phyloP scores from a whole-genome alignment of 2,888 invertebrate genomes.

The Tipula helvola region DNA sequence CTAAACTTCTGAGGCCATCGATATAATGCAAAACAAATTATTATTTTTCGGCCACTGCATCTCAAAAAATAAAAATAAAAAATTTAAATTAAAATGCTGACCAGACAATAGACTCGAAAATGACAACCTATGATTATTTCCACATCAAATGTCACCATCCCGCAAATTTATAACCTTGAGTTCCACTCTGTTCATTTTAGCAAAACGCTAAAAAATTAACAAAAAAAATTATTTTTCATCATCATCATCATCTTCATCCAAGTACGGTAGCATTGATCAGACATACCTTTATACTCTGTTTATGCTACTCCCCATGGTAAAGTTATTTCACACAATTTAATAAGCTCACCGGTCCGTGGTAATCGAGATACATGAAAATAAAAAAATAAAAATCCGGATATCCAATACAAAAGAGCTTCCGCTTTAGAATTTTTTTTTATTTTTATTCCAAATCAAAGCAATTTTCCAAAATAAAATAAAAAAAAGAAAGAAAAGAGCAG shows the following conservation, averaged over 20 bases:
- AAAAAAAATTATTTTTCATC: neutral
- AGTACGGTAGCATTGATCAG: neutral
- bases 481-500: neutral
- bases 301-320: neutral
- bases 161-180: neutral
- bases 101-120: neutral
- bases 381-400: slow-evolving; percentile 14
- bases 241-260: neutral
- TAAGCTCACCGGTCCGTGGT: slow-evolving; percentile 5
- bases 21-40: neutral
- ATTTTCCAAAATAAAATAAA: neutral
- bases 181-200: neutral
- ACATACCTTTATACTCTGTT: neutral
- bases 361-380: neutral
- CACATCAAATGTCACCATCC: neutral
- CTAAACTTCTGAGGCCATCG: too few relatives aligned
- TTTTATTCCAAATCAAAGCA: neutral
- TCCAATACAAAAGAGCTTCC: slow-evolving; percentile 15
- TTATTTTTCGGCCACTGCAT: neutral
- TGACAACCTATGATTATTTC: neutral
- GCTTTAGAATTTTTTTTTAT: slow-evolving; percentile 9
- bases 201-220: neutral
- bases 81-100: too few relatives aligned
- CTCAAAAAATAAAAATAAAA: too few relatives aligned
- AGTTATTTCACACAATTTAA: slow-evolving; percentile 10